Conservation (phyloP, 2,797 vertebrate genomes). For the Poeciliopsis turneri region DNA sequence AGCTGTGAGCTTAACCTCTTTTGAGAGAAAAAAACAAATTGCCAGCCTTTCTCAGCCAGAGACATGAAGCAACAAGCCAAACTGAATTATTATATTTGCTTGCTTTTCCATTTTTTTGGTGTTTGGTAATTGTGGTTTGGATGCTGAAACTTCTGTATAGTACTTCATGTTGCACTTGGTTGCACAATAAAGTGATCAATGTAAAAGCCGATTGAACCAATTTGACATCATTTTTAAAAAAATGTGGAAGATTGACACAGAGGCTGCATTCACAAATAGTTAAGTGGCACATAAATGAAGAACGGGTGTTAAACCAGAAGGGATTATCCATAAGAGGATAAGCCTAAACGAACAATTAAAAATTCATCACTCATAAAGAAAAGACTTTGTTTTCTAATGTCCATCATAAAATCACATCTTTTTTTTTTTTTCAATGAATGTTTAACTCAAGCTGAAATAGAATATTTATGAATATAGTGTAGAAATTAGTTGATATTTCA, state of each 20-base stretch:
- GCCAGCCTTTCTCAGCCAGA: not conserved
- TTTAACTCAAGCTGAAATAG: not conserved
- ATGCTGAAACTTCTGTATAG: not conserved
- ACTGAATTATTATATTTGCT: not conserved
- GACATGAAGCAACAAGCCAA: not conserved
- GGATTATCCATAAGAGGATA: conserved; percentile 34
- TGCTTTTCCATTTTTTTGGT: not conserved
- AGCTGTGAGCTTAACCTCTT: not conserved
- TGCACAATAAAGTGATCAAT: not conserved
- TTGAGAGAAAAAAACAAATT: not conserved
- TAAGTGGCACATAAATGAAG: conserved; percentile 24
- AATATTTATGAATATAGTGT: not conserved
- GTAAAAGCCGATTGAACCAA: not conserved
- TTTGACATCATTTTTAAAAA: not conserved
- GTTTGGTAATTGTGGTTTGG: not conserved
- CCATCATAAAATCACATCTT: not conserved
- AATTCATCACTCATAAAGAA: conserved; percentile 1
- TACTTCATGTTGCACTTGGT: not conserved
- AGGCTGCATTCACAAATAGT: not conserved
- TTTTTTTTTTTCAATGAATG: not conserved
- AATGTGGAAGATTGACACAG: not conserved
- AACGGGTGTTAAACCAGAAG: conserved; percentile 14
- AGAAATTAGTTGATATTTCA: not conserved
- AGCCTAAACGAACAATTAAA: not conserved
- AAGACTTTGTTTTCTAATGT: not conserved